Evolutionary conservation across 2,797 vertebrate species (phyloP), one percentile per base, ranked within the genome.

Genomic region (Megaceryle alcyon): DNA sequence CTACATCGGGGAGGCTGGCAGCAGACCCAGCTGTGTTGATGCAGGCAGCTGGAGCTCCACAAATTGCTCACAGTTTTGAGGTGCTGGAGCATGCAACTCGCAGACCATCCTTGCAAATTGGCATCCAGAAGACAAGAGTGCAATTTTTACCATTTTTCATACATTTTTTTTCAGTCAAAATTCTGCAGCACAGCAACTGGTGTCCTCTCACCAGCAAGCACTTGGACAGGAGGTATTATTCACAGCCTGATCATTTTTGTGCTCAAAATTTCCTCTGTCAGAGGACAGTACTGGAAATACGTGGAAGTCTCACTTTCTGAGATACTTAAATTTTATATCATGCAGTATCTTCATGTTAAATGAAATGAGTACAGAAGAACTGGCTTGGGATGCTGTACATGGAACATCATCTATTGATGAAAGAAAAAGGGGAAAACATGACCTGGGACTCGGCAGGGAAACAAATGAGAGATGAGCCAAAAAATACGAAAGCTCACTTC

Each of bases 21-120:
- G 84, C 25, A 90, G 54, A 20, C 25, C 28, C 54, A 68, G 61
- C 70, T 75, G 60, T n/a, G 10, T 1, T 31, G 48, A 25, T 8
- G 15, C 39, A 48, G 46, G 68, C 73, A 80, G 33, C 63, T 69
- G 75, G 59, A 73, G 26, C 18, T 80, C 48, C 71, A 75, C 14
- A 10, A 54, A 35, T 6, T n/a, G 20, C 79, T 57, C 57, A 31
- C n/a, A n/a, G 11, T 1, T 15, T 25, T 8, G 12, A 66, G 49
- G 25, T 28, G 60, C 28, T 81, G 57, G 59, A 73, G 35, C 4
- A 25, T 1, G 2, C 0, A 2, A 9, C 59, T 72, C 1, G 1
- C 59, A 94, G 76, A 43, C 19, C n/a, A 8, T n/a, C 66, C 56
- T 29, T 17, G 63, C 70, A 70, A 94, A 91, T 90, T 86, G 73